A percentile compares a stretch with the other conserved stretches of the same genome.
phyloP scores from a whole-genome alignment of 2,888 invertebrate species.

The Adelphocoris suturalis region DNA sequence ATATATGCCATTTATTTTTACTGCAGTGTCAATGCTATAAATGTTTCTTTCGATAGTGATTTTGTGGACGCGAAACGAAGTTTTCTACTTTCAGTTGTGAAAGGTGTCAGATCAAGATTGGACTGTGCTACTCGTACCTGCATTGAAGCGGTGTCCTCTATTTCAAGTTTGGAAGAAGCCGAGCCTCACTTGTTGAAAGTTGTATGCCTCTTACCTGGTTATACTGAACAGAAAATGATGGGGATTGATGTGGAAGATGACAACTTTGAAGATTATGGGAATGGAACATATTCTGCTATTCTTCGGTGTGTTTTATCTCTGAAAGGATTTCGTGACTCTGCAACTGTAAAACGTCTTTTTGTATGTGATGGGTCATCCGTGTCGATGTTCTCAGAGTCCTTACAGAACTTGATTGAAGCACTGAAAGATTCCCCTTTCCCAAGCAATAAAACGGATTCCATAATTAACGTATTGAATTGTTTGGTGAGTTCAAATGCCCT shows the following conservation, averaged over 20 bases:
- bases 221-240: slow-evolving; percentile 85
- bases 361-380: slow-evolving; percentile 80
- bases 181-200: slow-evolving; percentile 47
- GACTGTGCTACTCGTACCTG: slow-evolving; percentile 46
- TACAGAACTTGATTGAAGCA: slow-evolving; percentile 80
- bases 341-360: slow-evolving; percentile 80
- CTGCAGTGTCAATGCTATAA: too few species aligned
- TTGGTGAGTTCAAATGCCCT: slow-evolving; percentile 82
- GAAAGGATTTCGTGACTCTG: slow-evolving; percentile 75
- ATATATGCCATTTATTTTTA: too few species aligned
- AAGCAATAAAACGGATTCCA: slow-evolving; percentile 77
- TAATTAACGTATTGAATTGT: slow-evolving; percentile 79
- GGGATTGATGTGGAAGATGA: slow-evolving; percentile 79
- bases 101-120: slow-evolving; percentile 15
- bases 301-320: slow-evolving; percentile 52
- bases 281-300: slow-evolving; percentile 68
- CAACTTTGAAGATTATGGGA: slow-evolving; percentile 47
- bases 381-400: slow-evolving; percentile 79
- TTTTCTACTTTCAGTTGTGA: slow-evolving; percentile 66
- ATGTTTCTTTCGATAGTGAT: slow-evolving; percentile 48
- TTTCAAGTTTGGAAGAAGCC: slow-evolving; percentile 46
- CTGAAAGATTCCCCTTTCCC: slow-evolving; percentile 79
- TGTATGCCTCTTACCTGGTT: slow-evolving; percentile 80
- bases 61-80: slow-evolving; percentile 63
- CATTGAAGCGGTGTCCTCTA: slow-evolving; percentile 21